Base-by-base conservation (phyloP, 2,888 invertebrate genomes). In the Amphimallon solstitiale region DNA sequence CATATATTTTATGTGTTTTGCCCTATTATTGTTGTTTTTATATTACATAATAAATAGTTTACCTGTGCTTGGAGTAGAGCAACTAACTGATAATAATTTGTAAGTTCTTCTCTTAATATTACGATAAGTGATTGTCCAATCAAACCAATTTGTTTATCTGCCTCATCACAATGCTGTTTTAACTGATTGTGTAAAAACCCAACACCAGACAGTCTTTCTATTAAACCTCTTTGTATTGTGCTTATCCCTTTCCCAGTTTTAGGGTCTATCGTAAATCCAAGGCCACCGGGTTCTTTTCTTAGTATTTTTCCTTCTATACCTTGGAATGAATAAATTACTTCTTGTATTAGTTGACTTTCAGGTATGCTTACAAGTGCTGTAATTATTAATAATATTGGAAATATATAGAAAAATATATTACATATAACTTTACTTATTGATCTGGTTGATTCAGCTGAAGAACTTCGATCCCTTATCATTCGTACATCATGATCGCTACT, bases 61-160 rank as follows among this genome's bases (percentile, higher is more conserved):
- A 95, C 92, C 86, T 94, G 92, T 61, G 94, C 92, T 81, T 97
- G 95, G 59, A 97, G 84, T 59, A 93, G 84, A 0, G 97, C 95
- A 65, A 98, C 88, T 73, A 95, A 89, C 70, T 94, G 88, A 80
- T 95, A 96, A 82, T 94, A 97, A 77, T 93, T 92, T 0, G 91
- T 91, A 10, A 98, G 84, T 81, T 97, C 94, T 65, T 92, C 89
- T 75, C 93, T 89, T 65, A 98, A 84, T 1, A 92, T 92, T 1
- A 94, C 88, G 63, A 94, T 91, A 71, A 97, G 88, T 59, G 96
- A 94, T 83, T 96, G 93, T 1, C 91, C 91, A 80, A 94, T 91
- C 61, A 92, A 84, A 49, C 95, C 94, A 43, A 78, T 83, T 71
- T 84, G 84, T 75, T 86, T 85, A 60, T 90, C 91, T 52, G 89